Evolutionary conservation across 23 tunicate species (phyloP).

Genomic region (Botrylloides violaceus): DNA sequence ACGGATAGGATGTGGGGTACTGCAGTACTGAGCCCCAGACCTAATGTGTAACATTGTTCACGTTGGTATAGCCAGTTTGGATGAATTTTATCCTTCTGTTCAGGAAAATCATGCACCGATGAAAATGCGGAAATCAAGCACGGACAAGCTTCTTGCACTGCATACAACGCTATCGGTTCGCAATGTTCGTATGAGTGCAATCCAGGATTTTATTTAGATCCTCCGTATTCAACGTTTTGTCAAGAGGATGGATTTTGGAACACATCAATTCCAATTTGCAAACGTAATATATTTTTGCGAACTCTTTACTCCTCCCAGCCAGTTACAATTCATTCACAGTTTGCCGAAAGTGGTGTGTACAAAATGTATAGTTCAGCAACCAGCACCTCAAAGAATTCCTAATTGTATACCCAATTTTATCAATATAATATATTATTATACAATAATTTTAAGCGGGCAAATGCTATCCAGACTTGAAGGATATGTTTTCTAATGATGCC

Average conservation of each 20-base stretch:
- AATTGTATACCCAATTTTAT: no score
- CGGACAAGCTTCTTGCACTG: slow-evolving; percentile 3
- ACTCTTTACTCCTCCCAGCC: no score
- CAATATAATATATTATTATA: no score
- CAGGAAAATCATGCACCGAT: neutral
- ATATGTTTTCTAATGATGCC: slow-evolving; percentile 13
- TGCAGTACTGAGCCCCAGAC: no score
- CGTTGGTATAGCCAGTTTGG: no score
- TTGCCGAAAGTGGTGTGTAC: no score
- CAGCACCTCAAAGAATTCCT: no score
- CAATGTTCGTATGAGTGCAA: neutral
- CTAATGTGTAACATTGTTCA: no score
- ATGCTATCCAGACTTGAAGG: slow-evolving; percentile 12
- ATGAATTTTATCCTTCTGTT: neutral
- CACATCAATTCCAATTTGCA: neutral
- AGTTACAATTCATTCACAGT: no score
- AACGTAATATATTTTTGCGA: neutral
- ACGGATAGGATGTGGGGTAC: no score
- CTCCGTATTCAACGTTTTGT: neutral
- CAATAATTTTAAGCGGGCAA: neutral
- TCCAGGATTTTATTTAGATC: slow-evolving; percentile 3
- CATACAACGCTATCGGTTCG: slow-evolving; percentile 9
- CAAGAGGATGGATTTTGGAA: slow-evolving; percentile 14
- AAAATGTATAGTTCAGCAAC: no score
- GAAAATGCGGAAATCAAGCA: neutral